These are phyloP conservation scores for Gavia stellata DNA, from an alignment of 2,113 vertebrate species.

Conservation along the genomic window DNA sequence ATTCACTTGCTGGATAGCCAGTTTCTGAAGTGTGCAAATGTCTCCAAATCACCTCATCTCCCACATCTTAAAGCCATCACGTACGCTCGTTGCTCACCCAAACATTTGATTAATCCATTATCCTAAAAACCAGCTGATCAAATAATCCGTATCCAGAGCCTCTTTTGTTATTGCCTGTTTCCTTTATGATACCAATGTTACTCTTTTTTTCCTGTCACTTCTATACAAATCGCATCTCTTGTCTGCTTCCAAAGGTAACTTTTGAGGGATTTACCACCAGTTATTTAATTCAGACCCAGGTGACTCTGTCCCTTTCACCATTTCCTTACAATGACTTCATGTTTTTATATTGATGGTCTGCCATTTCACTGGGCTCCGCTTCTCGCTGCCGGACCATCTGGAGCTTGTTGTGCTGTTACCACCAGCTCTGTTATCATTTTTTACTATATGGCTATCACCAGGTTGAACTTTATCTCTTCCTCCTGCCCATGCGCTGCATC, in stretches of 20 bases:
- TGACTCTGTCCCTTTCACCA: neutral
- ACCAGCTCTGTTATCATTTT: neutral
- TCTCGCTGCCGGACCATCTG: neutral
- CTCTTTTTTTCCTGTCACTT: neutral
- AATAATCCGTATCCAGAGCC: neutral
- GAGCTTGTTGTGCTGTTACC: neutral
- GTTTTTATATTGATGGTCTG: neutral
- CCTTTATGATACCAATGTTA: neutral
- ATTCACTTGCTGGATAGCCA: neutral
- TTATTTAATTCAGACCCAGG: neutral
- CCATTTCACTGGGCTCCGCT: neutral
- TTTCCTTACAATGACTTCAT: neutral
- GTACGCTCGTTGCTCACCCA: neutral
- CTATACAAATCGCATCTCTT: neutral
- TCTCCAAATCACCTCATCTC: neutral
- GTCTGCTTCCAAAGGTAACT: neutral
- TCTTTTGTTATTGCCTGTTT: neutral
- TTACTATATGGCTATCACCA: neutral
- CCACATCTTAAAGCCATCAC: neutral
- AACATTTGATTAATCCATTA: slow-evolving; percentile 6
- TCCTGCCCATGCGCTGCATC: neutral
- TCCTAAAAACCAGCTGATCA: slow-evolving; percentile 6
- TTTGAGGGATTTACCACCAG: neutral
- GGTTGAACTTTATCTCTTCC: slow-evolving; percentile 30
- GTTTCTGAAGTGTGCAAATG: neutral